Conservation (phyloP, 2,113 vertebrate genomes). For the Alligator sinensis region DNA sequence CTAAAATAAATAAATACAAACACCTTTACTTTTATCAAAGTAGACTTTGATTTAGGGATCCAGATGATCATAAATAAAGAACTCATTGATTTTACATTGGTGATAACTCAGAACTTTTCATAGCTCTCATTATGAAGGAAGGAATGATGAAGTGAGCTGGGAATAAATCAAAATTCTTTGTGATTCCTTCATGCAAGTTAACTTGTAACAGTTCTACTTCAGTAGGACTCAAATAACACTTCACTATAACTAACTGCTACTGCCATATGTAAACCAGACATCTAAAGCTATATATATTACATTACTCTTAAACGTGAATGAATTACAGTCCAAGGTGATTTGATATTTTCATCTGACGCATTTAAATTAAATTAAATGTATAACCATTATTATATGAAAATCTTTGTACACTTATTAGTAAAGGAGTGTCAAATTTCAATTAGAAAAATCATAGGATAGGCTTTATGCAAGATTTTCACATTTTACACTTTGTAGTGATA, state of each 20-base stretch:
- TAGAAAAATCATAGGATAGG: neutral
- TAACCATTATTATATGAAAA: neutral
- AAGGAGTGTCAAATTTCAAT: neutral
- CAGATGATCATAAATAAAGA: neutral
- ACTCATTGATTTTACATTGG: rapidly evolving
- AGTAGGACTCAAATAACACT: neutral
- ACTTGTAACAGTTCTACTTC: neutral
- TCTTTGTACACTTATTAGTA: neutral
- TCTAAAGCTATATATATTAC: no score
- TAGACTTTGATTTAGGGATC: neutral
- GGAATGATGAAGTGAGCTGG: neutral
- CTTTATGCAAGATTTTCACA: neutral
- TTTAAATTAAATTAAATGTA: neutral
- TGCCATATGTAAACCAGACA: no score
- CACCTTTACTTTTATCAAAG: neutral
- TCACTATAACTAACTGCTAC: no score
- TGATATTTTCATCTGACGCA: neutral
- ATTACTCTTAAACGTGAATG: neutral
- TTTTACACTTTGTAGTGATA: neutral
- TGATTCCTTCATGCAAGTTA: neutral
- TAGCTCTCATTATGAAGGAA: neutral
- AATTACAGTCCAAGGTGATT: neutral
- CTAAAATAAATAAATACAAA: no score
- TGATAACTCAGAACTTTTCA: neutral
- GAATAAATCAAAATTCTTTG: neutral